Evolutionary conservation across 1,140 invertebrate genomes (phyloP), one percentile per base, ranked within the genome.

Genomic region (Halyomorpha halys): DNA sequence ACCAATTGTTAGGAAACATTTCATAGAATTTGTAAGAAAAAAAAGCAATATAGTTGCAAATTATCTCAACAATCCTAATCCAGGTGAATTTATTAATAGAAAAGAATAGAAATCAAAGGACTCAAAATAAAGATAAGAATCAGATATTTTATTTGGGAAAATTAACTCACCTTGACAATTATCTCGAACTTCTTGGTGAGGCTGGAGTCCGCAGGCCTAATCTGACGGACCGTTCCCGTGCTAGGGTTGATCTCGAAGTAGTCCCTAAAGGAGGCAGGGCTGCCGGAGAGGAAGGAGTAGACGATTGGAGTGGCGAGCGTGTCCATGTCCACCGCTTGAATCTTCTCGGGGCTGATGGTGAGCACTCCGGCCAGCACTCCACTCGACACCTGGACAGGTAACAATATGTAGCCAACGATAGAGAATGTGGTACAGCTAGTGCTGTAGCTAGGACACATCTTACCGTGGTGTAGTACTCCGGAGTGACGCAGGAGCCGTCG

Each of bases 261-360:
- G 0, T 88, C 86, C 0, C 79, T 76, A 75, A 88, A 91, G 62
- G 82, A 82, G 0, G 81, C 75, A 0, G 89, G 90, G 68, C 78
- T 83, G 9, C 90, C 91, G 67, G 83, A 87, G 6, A 88, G 79
- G 71, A 94, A 91, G 25, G 82, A 86, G 73, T 93, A 94, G 56
- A 80, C 79, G 59, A 92, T 90, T 0, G 82, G 82, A 0, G 87
- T 82, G 71, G 90, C 87, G 13, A 93, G 81, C 0, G 90, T 90
- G 71, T 94, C 90, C 82, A 90, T 86, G 73, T 93, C 90, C 0
- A 90, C 82, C 0, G 90, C 91, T 75, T 90, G 86, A 61, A 94
- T 91, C 70, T 89, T 87, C 71, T 93, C 90, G 0, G 91, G 91
- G n/a, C 82, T 78, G 23, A 94, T 85, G 62, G 85, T 84, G 0